Percentiles rank a stretch among this genome's conserved stretches.
phyloP scores from a whole-genome alignment of 2,888 invertebrate species.

The Epirrhoe alternata region DNA sequence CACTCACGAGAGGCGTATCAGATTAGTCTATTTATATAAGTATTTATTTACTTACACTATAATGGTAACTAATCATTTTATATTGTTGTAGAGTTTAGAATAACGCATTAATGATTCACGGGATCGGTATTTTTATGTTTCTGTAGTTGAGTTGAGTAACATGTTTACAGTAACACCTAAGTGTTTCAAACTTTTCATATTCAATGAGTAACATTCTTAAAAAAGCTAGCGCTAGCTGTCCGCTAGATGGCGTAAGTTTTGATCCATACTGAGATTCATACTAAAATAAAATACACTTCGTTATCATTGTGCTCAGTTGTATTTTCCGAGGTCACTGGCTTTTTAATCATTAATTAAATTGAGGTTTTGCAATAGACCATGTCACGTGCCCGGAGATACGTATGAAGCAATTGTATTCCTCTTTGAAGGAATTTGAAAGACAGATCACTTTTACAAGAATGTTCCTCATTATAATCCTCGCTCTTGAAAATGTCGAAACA shows the following conservation, averaged over 20 bases:
- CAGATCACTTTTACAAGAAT: not conserved
- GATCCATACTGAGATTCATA: not conserved
- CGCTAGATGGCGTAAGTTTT: not conserved
- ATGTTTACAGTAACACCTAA: constrained; percentile 44
- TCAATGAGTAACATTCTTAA: not conserved
- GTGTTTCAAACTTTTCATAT: constrained; percentile 2
- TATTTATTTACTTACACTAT: constrained; percentile 20
- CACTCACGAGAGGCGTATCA: not conserved
- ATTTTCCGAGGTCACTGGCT: not conserved
- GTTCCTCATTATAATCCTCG: not conserved
- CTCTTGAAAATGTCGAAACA: not conserved
- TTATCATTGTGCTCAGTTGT: not conserved
- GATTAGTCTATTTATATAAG: not conserved
- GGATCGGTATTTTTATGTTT: constrained; percentile 51
- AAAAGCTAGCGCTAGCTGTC: not conserved
- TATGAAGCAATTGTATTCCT: not conserved
- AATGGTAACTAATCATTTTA: constrained; percentile 25
- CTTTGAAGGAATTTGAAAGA: not conserved
- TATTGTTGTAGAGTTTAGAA: constrained; percentile 28
- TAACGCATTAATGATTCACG: constrained; percentile 56
- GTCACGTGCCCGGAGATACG: not conserved
- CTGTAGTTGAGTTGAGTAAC: constrained; percentile 40
- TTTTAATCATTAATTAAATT: not conserved
- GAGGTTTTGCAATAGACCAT: not conserved
- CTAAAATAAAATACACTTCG: not conserved